Base-by-base conservation (phyloP, 1,140 invertebrate genomes). In the Parasteatoda tepidariorum region DNA sequence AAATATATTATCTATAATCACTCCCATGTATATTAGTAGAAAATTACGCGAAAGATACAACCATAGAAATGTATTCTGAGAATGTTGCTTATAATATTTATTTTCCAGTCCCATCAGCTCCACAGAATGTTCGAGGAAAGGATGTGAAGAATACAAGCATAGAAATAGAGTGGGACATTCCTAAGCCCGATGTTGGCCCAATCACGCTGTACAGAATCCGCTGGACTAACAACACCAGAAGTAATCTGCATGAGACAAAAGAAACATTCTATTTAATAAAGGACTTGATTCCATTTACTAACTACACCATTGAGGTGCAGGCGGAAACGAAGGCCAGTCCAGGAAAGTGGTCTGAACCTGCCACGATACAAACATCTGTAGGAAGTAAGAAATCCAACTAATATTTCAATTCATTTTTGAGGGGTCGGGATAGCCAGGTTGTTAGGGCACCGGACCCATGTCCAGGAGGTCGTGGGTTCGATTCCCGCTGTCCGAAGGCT, bases 301-400 rank as follows among this genome's bases (percentile, higher is more conserved):
- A 59, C 18, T 82, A 82, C 26, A 34, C 15, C 13, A 61, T 82
- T 4, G 3, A 48, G 24, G 24, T 70, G 5, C 18, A 9, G 26
- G 64, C 78, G 2, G 48, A 24, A 61, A 82, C 78, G 13, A 54
- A 24, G 15, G 78, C 55, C 22, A 67, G 78, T 11, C 15, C n/a
- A 13, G 55, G 55, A 54, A n/a, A 18, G 3, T 82, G 61, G 74
- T 22, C 78, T 5, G 22, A 30, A 11, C 9, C 70, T 24, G 26
- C 59, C 6, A 59, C 18, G 15, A 30, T 57, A 13, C 28, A 28
- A 22, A 73, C 70, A 3, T 18, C 5, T 55, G 34, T 57, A 31
- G 70, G 30, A 59, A 6, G 70, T 73, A 59, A 34, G 70, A 33
- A 48, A 30, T n/a, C n/a, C n/a, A n/a, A n/a, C n/a, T n/a, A n/a